Conservation (phyloP, 2,888 invertebrate genomes). For the Nomada flava region DNA sequence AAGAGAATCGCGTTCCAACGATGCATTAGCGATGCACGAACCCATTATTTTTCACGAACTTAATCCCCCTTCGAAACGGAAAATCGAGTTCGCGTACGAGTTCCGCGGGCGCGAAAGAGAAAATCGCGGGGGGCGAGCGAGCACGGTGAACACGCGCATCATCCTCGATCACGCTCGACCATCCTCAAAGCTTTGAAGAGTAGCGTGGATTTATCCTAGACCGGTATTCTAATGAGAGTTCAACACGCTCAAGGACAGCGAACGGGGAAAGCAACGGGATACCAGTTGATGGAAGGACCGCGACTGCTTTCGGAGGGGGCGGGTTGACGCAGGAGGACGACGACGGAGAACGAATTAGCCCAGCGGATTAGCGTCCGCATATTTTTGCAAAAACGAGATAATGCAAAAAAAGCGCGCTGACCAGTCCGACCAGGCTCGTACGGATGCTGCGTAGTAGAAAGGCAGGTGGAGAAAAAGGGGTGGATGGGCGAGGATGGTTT, state of each 20-base stretch:
- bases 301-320: slow-evolving; percentile 15
- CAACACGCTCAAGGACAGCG: slow-evolving; percentile 63
- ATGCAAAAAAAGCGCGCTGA: slow-evolving; percentile 79
- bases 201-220: slow-evolving; percentile 67
- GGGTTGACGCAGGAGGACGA: slow-evolving; percentile 54
- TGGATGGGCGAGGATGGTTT: slow-evolving; percentile 71
- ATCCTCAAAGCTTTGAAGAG: slow-evolving; percentile 65
- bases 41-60: slow-evolving; percentile 44
- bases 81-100: slow-evolving; percentile 26
- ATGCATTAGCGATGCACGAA: slow-evolving; percentile 35
- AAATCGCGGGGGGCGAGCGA: slow-evolving; percentile 26
- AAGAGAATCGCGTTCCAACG: slow-evolving; percentile 14
- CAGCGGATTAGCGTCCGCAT: slow-evolving; percentile 81
- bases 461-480: slow-evolving; percentile 68
- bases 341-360: slow-evolving; percentile 76
- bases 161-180: slow-evolving; percentile 59
- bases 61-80: slow-evolving; percentile 49
- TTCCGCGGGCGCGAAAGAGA: slow-evolving; percentile 19
- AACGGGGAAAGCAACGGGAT: slow-evolving; percentile 55
- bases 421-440: slow-evolving; percentile 70
- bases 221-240: slow-evolving; percentile 69
- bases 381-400: slow-evolving; percentile 83
- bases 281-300: slow-evolving; percentile 45
- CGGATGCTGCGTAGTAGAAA: slow-evolving; percentile 72
- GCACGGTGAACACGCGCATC: slow-evolving; percentile 37